phyloP scores from a whole-genome alignment of 53 echinoderm and acorn worm species.

The Apostichopus leukothele region DNA sequence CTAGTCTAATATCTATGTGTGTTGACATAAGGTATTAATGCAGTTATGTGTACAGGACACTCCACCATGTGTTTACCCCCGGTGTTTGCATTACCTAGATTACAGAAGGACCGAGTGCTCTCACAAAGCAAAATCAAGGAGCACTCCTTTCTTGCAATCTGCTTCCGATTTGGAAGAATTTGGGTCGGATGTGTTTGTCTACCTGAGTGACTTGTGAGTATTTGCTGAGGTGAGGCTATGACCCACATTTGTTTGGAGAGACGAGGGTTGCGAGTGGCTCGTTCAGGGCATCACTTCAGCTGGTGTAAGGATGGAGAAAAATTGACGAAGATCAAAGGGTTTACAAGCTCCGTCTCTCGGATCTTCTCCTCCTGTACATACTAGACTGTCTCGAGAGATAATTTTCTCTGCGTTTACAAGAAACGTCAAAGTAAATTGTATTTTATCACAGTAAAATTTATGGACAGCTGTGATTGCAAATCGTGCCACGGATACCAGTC shows the following conservation, averaged over 20 bases:
- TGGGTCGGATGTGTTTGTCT: slow-evolving; percentile 44
- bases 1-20: slow-evolving; percentile 40
- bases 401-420: background rate
- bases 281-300: background rate
- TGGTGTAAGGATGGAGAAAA: background rate
- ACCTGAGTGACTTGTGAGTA: slow-evolving; percentile 40
- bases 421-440: background rate
- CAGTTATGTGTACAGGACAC: slow-evolving; percentile 44
- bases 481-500: background rate
- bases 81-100: slow-evolving; percentile 48
- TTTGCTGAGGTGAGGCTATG: slow-evolving; percentile 47
- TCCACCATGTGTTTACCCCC: slow-evolving; percentile 36
- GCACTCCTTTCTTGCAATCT: slow-evolving; percentile 17
- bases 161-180: slow-evolving; percentile 19
- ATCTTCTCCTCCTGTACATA: background rate
- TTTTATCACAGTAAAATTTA: background rate
- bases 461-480: background rate
- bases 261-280: background rate
- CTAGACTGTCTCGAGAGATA: background rate
- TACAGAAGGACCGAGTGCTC: background rate
- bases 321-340: background rate
- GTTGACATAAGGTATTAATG: slow-evolving; percentile 51
- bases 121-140: background rate
- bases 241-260: slow-evolving; percentile 41
- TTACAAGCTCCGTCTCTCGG: too few relatives aligned